phyloP scores from a whole-genome alignment of 1,140 invertebrate genomes.

The Orius insidiosus region DNA sequence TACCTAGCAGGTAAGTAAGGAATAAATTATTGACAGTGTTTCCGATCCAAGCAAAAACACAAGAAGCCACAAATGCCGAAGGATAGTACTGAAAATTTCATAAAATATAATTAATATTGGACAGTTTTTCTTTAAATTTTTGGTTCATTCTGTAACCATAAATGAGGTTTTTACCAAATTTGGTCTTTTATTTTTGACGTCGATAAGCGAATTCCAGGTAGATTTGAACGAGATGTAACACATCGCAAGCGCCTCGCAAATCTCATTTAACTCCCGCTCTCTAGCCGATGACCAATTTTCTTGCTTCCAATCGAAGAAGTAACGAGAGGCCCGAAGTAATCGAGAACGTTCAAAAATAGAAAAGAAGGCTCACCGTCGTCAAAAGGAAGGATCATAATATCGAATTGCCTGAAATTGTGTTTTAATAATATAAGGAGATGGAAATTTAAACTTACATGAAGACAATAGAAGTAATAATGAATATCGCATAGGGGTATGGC shows the following conservation, averaged over 20 bases:
- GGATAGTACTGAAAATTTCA: constrained; percentile 67
- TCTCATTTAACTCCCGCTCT: constrained; percentile 61
- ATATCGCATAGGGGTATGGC: constrained; percentile 56
- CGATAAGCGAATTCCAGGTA: constrained; percentile 25
- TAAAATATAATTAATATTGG: not conserved
- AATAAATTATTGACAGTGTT: constrained; percentile 63
- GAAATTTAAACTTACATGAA: constrained; percentile 40
- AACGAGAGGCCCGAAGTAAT: constrained; percentile 59
- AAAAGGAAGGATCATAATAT: constrained; percentile 58
- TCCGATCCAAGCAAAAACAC: constrained; percentile 57
- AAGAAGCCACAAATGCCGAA: constrained; percentile 40
- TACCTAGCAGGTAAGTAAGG: constrained; percentile 51
- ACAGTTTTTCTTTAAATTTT: too few species aligned
- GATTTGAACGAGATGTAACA: constrained; percentile 29
- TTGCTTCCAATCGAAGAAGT: constrained; percentile 42
- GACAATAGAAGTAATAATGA: constrained; percentile 42
- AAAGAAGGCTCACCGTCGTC: constrained; percentile 54
- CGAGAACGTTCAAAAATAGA: constrained; percentile 47
- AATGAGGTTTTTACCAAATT: too few species aligned
- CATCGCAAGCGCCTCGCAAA: constrained; percentile 39
- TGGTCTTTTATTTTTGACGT: constrained; percentile 40
- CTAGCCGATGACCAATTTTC: constrained; percentile 59
- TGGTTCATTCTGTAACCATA: too few species aligned
- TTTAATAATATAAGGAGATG: too few species aligned
- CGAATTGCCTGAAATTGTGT: constrained; percentile 36